Conservation (phyloP, 2,888 invertebrate genomes). For the Anarsia innoxiella region DNA sequence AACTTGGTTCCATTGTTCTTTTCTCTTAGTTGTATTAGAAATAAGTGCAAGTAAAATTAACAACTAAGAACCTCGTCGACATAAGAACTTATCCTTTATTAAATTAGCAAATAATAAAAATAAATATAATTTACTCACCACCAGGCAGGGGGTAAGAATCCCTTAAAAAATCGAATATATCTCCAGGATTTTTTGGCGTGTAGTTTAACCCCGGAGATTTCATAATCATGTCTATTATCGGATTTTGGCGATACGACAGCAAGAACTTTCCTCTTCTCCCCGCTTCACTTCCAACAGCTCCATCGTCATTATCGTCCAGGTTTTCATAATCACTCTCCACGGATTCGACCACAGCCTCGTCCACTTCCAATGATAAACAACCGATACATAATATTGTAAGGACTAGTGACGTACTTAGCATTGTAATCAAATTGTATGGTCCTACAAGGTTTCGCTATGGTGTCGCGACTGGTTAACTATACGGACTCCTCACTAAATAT, state of each 20-base stretch:
- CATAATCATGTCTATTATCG: conserved; percentile 26
- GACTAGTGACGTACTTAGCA: too few species aligned
- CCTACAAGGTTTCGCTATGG: too few species aligned
- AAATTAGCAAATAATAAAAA: too few species aligned
- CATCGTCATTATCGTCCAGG: not conserved
- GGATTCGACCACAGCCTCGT: conserved; percentile 20
- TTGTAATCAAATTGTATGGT: too few species aligned
- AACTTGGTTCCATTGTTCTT: too few species aligned
- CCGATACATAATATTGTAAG: conserved; percentile 19
- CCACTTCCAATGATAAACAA: conserved; percentile 22
- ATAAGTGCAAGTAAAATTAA: too few species aligned
- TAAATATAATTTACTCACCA: conserved; percentile 34
- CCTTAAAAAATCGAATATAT: conserved; percentile 34
- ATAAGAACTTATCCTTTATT: too few species aligned
- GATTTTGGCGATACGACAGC: conserved; percentile 23
- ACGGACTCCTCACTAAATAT: conserved; percentile 3
- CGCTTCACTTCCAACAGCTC: conserved; percentile 4
- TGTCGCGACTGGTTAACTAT: conserved; percentile 1
- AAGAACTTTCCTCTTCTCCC: conserved; percentile 26
- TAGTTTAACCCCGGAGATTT: conserved; percentile 28
- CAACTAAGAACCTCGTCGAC: too few species aligned
- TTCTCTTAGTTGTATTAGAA: too few species aligned
- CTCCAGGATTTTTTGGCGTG: conserved; percentile 21
- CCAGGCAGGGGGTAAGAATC: conserved; percentile 32
- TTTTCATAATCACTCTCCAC: conserved; percentile 19